Percentiles rank a stretch among this genome's conserved stretches.
phyloP scores from a whole-genome alignment of 2,797 vertebrate species.

The Crenuchus spilurus region DNA sequence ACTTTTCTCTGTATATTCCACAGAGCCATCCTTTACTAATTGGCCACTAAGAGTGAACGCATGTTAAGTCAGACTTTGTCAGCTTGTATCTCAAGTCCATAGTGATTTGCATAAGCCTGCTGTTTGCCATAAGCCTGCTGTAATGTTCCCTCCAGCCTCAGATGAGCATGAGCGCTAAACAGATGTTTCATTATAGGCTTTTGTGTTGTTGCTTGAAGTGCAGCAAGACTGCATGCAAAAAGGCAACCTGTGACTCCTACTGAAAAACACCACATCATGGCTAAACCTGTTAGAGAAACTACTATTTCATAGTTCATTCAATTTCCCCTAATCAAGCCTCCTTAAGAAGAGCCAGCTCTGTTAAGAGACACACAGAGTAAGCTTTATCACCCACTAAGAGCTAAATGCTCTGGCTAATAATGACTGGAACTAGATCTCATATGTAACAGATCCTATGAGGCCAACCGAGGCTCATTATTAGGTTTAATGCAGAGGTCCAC shows the following conservation, averaged over 20 bases:
- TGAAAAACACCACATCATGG: constrained; percentile 8
- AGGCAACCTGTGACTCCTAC: constrained; percentile 19
- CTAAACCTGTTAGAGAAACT: background rate
- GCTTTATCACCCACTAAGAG: constrained; percentile 14
- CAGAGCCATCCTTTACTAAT: constrained; percentile 10
- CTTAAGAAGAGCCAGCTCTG: background rate
- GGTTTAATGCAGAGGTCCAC: background rate
- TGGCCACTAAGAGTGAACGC: constrained; percentile 9
- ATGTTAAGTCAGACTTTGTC: constrained; percentile 17
- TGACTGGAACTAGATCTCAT: constrained; percentile 6
- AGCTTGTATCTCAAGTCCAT: constrained; percentile 19
- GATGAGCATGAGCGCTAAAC: constrained; percentile 31
- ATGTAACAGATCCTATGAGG: constrained; percentile 26
- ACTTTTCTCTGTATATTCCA: background rate
- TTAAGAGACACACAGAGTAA: background rate
- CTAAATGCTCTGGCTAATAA: constrained; percentile 29
- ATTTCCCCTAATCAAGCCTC: background rate
- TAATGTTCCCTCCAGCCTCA: constrained; percentile 16
- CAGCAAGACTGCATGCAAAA: constrained; percentile 10
- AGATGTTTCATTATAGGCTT: constrained; percentile 41
- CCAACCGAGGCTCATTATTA: constrained; percentile 17
- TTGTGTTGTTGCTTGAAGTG: constrained; percentile 28
- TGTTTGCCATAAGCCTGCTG: constrained; percentile 28
- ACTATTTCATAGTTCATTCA: background rate
- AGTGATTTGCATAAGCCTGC: constrained; percentile 41